phyloP scores from a whole-genome alignment of 2,888 invertebrate species.

The Omphaloscelis lunosa region DNA sequence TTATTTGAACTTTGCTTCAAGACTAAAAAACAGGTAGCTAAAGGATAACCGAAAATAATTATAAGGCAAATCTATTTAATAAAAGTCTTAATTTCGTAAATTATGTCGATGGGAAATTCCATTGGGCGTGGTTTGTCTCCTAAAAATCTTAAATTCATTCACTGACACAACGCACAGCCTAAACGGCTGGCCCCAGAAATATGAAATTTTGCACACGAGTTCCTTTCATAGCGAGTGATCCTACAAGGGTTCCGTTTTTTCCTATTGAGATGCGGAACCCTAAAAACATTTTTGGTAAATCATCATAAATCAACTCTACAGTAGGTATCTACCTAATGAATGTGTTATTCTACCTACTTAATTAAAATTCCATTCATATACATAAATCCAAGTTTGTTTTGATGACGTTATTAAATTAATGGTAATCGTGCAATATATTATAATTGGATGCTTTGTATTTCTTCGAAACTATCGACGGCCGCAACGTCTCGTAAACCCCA shows the following conservation, averaged over 20 bases:
- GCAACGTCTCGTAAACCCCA: slow-evolving; percentile 23
- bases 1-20: not conserved
- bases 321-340: not conserved
- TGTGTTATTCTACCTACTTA: not conserved
- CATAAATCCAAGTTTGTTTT: slow-evolving; percentile 22
- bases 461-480: slow-evolving; percentile 22
- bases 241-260: too few species aligned
- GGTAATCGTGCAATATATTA: slow-evolving; percentile 26
- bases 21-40: not conserved
- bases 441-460: slow-evolving; percentile 21
- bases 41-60: not conserved
- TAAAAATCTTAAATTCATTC: not conserved
- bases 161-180: too few species aligned
- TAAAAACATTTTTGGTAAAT: not conserved
- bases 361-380: not conserved
- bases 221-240: not conserved
- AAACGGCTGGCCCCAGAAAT: too few species aligned
- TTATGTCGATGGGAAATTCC: not conserved
- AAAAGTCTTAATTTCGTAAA: not conserved
- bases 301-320: not conserved
- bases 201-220: not conserved
- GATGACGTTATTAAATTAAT: slow-evolving; percentile 31
- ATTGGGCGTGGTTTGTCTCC: not conserved
- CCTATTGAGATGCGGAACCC: too few species aligned
- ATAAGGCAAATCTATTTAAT: too few species aligned